Conservation (phyloP, 1,140 invertebrate species). For the Caenorhabditis tropicalis region DNA sequence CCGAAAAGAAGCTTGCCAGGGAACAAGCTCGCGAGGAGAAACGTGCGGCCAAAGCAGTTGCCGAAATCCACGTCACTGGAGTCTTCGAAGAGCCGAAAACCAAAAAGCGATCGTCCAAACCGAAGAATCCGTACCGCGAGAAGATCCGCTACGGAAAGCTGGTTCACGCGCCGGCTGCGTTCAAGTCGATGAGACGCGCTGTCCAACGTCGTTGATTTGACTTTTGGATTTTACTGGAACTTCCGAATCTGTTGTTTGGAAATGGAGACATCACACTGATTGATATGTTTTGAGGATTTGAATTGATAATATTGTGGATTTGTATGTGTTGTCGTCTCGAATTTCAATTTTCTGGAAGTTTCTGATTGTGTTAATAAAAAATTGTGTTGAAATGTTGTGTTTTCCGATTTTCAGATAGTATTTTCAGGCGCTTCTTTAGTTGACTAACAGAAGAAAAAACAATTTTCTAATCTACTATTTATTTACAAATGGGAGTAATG, state of each 20-base stretch:
- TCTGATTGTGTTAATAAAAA: background rate
- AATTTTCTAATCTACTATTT: no score
- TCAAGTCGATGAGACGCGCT: background rate
- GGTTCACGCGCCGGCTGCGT: background rate
- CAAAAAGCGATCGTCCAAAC: background rate
- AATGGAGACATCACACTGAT: background rate
- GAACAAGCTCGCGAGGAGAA: background rate
- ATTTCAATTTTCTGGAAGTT: background rate
- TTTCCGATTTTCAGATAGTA: no score
- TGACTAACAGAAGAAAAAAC: no score
- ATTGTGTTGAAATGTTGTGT: background rate
- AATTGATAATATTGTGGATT: background rate
- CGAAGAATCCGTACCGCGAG: background rate
- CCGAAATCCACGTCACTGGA: background rate
- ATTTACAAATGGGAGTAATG: no score
- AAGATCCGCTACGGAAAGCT: background rate
- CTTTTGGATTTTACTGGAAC: no score
- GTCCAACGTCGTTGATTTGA: background rate
- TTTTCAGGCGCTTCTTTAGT: no score
- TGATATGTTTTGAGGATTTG: background rate
- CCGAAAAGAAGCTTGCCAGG: background rate
- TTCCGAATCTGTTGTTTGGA: no score
- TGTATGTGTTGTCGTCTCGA: background rate
- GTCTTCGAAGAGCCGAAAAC: background rate
- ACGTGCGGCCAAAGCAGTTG: background rate